Percentiles rank a stretch among this genome's conserved stretches.
These are phyloP conservation scores for western clawed frog (Xenopus tropicalis) DNA, from an alignment of 2,113 vertebrate species.

Conservation along the genomic window UCB_Xtro_10.0 CM004452.2:4171501-4172000, in stretches of 20 bases:
- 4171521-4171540: too few relatives aligned
- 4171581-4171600: too few relatives aligned
- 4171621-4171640: too few relatives aligned
- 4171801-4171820: not conserved
- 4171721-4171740: too few relatives aligned
- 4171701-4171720: too few relatives aligned
- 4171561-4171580: too few relatives aligned
- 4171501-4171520: too few relatives aligned
- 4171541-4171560: too few relatives aligned
- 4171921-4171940: not conserved
- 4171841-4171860: conserved; percentile 16
- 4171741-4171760: not conserved
- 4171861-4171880: conserved; percentile 8
- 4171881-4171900: conserved; percentile 4
- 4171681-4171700: too few relatives aligned
- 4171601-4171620: too few relatives aligned
- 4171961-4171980: conserved; percentile 17
- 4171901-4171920: conserved; percentile 6
- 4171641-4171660: too few relatives aligned
- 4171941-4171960: not conserved
- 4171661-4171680: too few relatives aligned
- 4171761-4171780: not conserved
- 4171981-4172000: not conserved
- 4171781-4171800: conserved; percentile 2
- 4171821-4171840: not conserved